phyloP scores from a whole-genome alignment of 2,888 invertebrate species.

The Metopia argyrocephala region DNA sequence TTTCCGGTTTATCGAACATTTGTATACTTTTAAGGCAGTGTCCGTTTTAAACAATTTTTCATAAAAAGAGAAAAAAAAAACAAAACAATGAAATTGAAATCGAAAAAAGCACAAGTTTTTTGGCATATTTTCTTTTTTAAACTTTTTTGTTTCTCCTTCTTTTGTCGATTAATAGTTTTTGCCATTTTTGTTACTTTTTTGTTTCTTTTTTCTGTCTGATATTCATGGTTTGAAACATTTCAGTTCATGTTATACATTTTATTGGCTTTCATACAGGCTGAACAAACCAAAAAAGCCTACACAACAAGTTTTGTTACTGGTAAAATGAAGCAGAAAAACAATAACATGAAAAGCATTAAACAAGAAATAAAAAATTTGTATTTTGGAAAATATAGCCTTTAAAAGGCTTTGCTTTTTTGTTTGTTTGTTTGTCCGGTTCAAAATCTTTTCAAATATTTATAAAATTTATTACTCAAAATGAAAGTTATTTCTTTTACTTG shows the following conservation, averaged over 20 bases:
- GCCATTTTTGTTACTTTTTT: neutral
- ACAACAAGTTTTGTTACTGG: neutral
- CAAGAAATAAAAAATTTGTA: too few species aligned
- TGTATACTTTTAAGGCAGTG: slow-evolving; percentile 41
- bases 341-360: too few species aligned
- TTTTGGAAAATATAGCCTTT: too few species aligned
- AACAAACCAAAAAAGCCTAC: neutral
- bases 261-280: slow-evolving; percentile 22
- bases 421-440: too few species aligned
- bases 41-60: slow-evolving; percentile 27
- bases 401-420: too few species aligned
- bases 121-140: neutral
- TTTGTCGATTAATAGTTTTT: neutral
- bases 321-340: neutral
- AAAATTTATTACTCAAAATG: slow-evolving; percentile 45
- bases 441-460: slow-evolving; percentile 11
- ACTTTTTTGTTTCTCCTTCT: too few species aligned
- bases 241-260: slow-evolving; percentile 27
- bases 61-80: neutral
- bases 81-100: neutral
- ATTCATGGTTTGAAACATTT: slow-evolving; percentile 14
- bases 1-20: slow-evolving; percentile 55
- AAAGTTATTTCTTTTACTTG: too few species aligned
- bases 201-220: neutral
- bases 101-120: neutral